Evolutionary conservation across 92 coral and sea anemone genomes (phyloP).

Genomic region (Porites cylindrica): DNA sequence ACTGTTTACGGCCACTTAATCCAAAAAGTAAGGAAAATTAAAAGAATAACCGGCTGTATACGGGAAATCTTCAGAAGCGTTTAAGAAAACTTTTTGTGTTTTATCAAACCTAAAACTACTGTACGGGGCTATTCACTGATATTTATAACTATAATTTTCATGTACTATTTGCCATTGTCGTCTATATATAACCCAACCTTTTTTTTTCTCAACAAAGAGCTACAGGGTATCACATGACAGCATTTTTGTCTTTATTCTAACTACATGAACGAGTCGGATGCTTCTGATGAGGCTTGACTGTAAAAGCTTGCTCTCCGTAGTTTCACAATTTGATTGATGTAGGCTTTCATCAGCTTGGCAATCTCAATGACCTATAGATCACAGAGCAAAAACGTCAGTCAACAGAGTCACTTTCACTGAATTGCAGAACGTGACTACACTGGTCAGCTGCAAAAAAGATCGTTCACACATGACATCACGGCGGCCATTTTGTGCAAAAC

Average conservation of each 20-base stretch:
- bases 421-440: not conserved
- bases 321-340: constrained; percentile 97
- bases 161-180: not conserved
- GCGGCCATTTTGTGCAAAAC: no score
- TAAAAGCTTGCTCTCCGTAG: constrained; percentile 76
- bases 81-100: no score
- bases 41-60: no score
- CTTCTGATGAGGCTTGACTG: constrained; percentile 65
- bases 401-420: not conserved
- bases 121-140: no score
- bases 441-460: no score
- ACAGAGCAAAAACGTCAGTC: not conserved
- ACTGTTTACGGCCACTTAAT: no score
- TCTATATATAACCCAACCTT: not conserved
- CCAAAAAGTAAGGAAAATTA: no score
- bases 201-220: no score
- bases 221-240: not conserved
- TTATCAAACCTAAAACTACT: no score
- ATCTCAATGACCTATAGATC: constrained; percentile 88
- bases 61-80: no score
- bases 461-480: no score
- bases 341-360: constrained; percentile 99
- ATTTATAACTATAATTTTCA: no score
- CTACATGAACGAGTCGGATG: constrained; percentile 55
- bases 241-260: not conserved